Evolutionary conservation across 2,888 invertebrate genomes (phyloP), one percentile per base, ranked within the genome.

Genomic region (Minunthozetes semirufus): DNA sequence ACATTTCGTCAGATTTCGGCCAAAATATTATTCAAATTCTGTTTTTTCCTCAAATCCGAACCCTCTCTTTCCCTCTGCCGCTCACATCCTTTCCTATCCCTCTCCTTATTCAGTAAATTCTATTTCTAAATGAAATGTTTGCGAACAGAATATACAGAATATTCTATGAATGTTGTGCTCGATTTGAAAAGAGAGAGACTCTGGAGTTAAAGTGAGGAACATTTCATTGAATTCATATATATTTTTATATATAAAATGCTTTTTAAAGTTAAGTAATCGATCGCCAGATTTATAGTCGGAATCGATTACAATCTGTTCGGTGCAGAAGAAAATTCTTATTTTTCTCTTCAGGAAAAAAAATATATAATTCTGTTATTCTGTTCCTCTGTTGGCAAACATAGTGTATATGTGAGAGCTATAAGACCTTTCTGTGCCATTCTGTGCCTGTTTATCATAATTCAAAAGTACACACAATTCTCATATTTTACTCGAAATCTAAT

Each of bases 261-360:
- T 56, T 56, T 56, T 56, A 48, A 56, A 22, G 19, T 56, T 11
- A 56, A 56, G 56, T 22, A 56, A 56, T 56, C 56, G 56, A 56
- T 56, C 56, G 19, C 56, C 25, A 56, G 25, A 56, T 56, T 56
- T 56, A 56, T 56, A 56, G 56, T 56, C 56, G 56, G n/a, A 56
- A 56, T 56, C 56, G 56, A 56, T 56, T 56, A 56, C 56, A 56
- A 56, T 56, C 56, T 56, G 56, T 56, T 56, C 25, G 19, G 11
- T 11, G 19, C 9, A 22, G n/a, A 13, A n/a, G n/a, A 48, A n/a
- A 48, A 48, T 13, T 48, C 48, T 48, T 33, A 33, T 33, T 33
- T 33, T 33, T 33, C 33, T 33, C n/a, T n/a, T n/a, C 33, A 48
- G 3, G 6, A 13, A 13, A 48, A 17, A n/a, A 48, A 48, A 48